A percentile compares a stretch with the other conserved stretches of the same genome.
phyloP scores from a whole-genome alignment of 37 sponge, comb jelly and placozoan species.

The Eunapius fragilis region DNA sequence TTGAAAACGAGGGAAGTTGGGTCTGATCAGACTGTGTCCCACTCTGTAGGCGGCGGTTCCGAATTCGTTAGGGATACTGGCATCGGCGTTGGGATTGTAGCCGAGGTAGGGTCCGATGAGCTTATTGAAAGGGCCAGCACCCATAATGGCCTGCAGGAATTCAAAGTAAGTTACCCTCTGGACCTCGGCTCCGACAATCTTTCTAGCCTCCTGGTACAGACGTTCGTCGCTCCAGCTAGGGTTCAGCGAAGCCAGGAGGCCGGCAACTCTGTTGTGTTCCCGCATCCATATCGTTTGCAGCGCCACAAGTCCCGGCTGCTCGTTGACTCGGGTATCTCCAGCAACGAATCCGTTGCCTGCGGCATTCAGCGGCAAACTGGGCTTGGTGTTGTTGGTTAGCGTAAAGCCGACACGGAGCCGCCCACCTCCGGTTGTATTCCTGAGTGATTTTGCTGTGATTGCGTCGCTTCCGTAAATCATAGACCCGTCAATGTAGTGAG shows the following conservation, averaged over 20 bases:
- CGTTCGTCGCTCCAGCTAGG: slow-evolving; percentile 87
- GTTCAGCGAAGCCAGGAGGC: slow-evolving; percentile 60
- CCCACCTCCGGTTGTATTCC: background rate
- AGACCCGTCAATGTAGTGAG: slow-evolving; percentile 76
- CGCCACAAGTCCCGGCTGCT: too few relatives aligned
- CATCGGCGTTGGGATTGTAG: slow-evolving; percentile 64
- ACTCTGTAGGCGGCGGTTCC: slow-evolving; percentile 88
- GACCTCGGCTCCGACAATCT: slow-evolving; percentile 80
- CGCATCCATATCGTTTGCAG: slow-evolving; percentile 97
- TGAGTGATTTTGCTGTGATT: background rate
- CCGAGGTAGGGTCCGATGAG: slow-evolving; percentile 67
- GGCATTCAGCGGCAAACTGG: background rate
- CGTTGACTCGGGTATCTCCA: too few relatives aligned
- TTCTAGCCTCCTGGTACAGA: slow-evolving; percentile 83
- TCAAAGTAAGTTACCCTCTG: slow-evolving; percentile 87
- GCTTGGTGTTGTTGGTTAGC: background rate
- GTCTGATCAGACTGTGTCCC: slow-evolving; percentile 83
- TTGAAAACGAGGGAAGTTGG: slow-evolving; percentile 64
- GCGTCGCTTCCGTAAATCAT: slow-evolving; percentile 63
- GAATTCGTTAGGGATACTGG: slow-evolving; percentile 69
- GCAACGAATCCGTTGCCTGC: background rate
- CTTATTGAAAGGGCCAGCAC: slow-evolving; percentile 23
- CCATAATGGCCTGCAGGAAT: slow-evolving; percentile 84
- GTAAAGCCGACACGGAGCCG: background rate
- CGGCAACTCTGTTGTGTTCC: slow-evolving; percentile 94